Conservation (phyloP, 2,888 invertebrate species). For the Chelonus formosanus region DNA sequence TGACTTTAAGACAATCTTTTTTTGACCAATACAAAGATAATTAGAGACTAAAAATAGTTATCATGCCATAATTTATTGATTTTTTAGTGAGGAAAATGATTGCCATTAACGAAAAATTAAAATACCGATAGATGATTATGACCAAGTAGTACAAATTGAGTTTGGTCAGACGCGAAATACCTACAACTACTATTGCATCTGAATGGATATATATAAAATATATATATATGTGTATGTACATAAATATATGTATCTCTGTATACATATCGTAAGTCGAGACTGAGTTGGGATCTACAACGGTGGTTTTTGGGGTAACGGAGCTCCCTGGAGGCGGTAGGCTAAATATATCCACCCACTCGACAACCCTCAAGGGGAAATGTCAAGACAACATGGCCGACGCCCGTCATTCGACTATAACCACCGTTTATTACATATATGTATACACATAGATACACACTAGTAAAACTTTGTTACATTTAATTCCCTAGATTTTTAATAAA, state of each 20-base stretch:
- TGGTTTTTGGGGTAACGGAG: constrained; percentile 40
- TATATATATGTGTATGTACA: no score
- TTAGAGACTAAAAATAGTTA: no score
- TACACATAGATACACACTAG: constrained; percentile 4
- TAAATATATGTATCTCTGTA: no score
- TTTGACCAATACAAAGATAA: no score
- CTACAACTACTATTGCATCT: not conserved
- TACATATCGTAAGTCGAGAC: constrained; percentile 21
- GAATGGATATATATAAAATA: not conserved
- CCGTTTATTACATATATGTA: constrained; percentile 25
- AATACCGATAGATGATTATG: no score
- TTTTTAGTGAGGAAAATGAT: no score
- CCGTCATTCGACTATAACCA: constrained; percentile 59
- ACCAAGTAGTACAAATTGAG: no score
- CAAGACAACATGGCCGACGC: constrained; percentile 66
- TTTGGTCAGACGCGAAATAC: not conserved
- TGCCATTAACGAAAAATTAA: no score
- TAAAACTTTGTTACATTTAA: constrained; percentile 13
- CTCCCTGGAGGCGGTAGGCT: constrained; percentile 64
- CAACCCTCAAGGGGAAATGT: constrained; percentile 60
- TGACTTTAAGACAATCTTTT: no score
- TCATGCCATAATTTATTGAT: no score
- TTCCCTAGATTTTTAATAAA: constrained; percentile 5
- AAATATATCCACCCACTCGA: constrained; percentile 64
- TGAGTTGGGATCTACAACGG: constrained; percentile 24